phyloP scores from a whole-genome alignment of 2,797 vertebrate species.

The Microctenopoma steveboyesi region DNA sequence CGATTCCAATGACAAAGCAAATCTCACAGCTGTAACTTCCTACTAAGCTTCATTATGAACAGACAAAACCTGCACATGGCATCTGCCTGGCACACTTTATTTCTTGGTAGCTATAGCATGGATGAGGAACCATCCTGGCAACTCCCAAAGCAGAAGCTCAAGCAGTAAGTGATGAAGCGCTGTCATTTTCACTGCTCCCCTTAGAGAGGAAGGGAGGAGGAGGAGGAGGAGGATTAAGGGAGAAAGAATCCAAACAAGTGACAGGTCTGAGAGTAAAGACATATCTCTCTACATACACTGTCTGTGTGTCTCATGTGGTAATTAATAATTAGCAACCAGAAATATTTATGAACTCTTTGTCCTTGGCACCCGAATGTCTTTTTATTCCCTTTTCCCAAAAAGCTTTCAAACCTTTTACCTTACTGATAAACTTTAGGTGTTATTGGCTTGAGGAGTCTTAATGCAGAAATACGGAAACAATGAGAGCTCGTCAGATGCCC shows the following conservation, averaged over 20 bases:
- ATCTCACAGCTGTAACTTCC: not conserved
- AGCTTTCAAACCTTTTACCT: not conserved
- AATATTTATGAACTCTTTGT: constrained; percentile 25
- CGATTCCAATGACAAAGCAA: not conserved
- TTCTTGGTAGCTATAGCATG: constrained; percentile 33
- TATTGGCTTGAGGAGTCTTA: constrained; percentile 4
- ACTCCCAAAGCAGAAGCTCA: constrained; percentile 59
- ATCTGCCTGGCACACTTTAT: constrained; percentile 19
- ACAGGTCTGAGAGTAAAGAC: constrained; percentile 39
- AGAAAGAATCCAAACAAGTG: constrained; percentile 42
- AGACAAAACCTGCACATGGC: constrained; percentile 19
- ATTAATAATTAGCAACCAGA: constrained; percentile 49
- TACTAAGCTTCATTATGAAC: constrained; percentile 12
- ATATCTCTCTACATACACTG: constrained; percentile 17
- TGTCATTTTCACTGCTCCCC: constrained; percentile 61
- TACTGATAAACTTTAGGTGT: not conserved
- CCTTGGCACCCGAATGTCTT: constrained; percentile 10
- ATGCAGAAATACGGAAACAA: constrained; percentile 22
- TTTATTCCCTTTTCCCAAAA: not conserved
- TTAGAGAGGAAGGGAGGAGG: constrained; percentile 32
- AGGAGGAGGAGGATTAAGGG: constrained; percentile 3
- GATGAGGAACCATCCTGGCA: constrained; percentile 43
- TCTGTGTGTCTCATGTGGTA: constrained; percentile 25
- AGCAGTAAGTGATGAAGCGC: constrained; percentile 66
- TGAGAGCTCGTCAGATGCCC: not conserved